Base-by-base conservation (phyloP, 2,113 vertebrate genomes). In the Leptocoma aspasia region DNA sequence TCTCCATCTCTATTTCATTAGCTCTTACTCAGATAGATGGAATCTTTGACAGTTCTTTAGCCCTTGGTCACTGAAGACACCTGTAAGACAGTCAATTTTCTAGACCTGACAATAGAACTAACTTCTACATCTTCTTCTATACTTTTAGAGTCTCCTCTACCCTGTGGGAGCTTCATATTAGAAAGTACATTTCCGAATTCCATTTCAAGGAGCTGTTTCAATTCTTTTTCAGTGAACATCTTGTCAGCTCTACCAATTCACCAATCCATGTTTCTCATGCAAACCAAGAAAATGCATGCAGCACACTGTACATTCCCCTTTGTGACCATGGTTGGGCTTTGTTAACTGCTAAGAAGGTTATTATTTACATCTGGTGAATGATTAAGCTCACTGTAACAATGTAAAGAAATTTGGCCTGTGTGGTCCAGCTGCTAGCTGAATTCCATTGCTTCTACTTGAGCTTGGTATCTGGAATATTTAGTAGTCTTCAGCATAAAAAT, bases 41-140 rank as follows among this genome's bases (percentile, higher is more conserved):
- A 79, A 52, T 88, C 59, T 93, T 90, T 82, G 76, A 83, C 80
- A 97, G 88, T 90, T 94, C 96, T 97, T 98, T 96, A 97, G 83
- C 82, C 76, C 33, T 95, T 96, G 81, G 88, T 95, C 95, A 92
- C 91, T 93, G 95, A 98, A 97, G 97, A 97, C 80, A 95, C 78
- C 78, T 94, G 80, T 91, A 90, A 96, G 90, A 94, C 78, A 95
- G 92, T 97, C 89, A 95, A 45, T 97, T 98, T 98, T 97, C 98
- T 97, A 94, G 91, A 96, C 59, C 88, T 97, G 92, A 96, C 79
- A 94, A 93, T 89, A 96, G 93, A 98, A 97, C 86, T 92, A 97
- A 97, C 93, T 96, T 97, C 72, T 94, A 95, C 96, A 50, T 93
- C 45, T 95, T 95, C 94, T 95, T 97, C 87, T 96, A 64, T 91